phyloP scores from a whole-genome alignment of 2,797 vertebrate genomes.

The Parauchenoglanis punctatus region DNA sequence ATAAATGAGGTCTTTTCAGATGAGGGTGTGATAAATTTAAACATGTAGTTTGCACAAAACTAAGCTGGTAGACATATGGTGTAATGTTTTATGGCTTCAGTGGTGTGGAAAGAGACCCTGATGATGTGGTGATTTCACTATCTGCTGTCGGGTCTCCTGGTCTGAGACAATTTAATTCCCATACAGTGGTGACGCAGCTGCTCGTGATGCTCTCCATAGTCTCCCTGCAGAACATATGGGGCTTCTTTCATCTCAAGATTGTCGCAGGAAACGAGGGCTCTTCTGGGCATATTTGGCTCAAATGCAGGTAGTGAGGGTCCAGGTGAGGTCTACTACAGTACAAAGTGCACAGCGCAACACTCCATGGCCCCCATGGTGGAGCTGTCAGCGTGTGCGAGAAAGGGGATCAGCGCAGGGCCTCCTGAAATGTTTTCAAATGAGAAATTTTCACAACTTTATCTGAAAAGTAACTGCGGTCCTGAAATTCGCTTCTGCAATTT shows the following conservation, averaged over 20 bases:
- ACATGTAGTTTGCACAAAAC: background rate
- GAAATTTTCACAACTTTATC: background rate
- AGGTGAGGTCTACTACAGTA: background rate
- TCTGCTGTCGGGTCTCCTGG: background rate
- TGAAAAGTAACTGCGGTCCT: background rate
- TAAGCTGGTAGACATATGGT: background rate
- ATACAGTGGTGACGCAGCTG: background rate
- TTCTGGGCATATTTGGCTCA: background rate
- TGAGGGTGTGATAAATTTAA: background rate
- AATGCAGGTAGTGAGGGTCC: background rate
- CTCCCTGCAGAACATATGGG: background rate
- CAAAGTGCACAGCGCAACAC: constrained; percentile 1
- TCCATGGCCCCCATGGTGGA: background rate
- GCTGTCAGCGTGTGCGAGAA: background rate
- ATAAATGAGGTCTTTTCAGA: background rate
- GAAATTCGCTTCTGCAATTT: background rate
- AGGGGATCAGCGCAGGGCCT: background rate
- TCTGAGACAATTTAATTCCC: background rate
- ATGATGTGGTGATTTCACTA: background rate
- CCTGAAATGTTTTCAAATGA: background rate
- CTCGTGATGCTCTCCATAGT: background rate
- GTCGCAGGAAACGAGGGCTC: background rate
- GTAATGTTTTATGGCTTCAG: background rate
- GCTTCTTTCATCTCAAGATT: background rate
- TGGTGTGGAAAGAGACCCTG: background rate